These are phyloP conservation scores for Amiota minor DNA, from an alignment of 2,888 invertebrate species.

Conservation along the genomic window DNA sequence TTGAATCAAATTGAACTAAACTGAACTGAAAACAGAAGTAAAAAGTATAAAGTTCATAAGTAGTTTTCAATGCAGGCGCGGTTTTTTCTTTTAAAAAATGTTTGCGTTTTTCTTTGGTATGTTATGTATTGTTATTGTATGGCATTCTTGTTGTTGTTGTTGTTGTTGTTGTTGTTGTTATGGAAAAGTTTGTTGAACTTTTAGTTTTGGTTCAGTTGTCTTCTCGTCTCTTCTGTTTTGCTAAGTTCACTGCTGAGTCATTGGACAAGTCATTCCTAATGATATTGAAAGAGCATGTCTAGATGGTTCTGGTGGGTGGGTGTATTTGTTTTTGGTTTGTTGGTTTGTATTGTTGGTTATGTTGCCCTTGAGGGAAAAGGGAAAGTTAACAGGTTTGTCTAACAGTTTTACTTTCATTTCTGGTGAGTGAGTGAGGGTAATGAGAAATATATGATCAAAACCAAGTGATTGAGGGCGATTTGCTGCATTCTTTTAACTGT, in stretches of 20 bases:
- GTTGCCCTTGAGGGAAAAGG: constrained; percentile 54
- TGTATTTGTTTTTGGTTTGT: neutral
- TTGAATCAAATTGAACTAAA: no score
- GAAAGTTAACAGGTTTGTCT: constrained; percentile 47
- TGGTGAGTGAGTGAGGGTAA: no score
- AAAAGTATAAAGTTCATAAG: neutral
- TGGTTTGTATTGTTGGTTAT: neutral
- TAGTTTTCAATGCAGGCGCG: constrained; percentile 53
- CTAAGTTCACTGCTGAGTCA: constrained; percentile 13
- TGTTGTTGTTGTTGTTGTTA: constrained; percentile 27
- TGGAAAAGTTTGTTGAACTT: constrained; percentile 25
- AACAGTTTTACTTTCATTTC: no score
- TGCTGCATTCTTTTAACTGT: no score
- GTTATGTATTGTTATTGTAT: neutral
- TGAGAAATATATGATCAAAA: no score
- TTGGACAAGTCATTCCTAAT: constrained; percentile 2
- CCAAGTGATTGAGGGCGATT: no score
- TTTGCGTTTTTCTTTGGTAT: constrained; percentile 31
- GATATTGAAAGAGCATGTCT: neutral
- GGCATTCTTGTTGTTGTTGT: neutral
- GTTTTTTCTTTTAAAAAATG: constrained; percentile 40
- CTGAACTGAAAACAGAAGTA: no score
- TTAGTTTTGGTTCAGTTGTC: neutral
- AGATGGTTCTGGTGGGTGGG: constrained; percentile 35
- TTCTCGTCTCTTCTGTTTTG: neutral